phyloP scores from a whole-genome alignment of 2,113 vertebrate species.

The Calonectris borealis region DNA sequence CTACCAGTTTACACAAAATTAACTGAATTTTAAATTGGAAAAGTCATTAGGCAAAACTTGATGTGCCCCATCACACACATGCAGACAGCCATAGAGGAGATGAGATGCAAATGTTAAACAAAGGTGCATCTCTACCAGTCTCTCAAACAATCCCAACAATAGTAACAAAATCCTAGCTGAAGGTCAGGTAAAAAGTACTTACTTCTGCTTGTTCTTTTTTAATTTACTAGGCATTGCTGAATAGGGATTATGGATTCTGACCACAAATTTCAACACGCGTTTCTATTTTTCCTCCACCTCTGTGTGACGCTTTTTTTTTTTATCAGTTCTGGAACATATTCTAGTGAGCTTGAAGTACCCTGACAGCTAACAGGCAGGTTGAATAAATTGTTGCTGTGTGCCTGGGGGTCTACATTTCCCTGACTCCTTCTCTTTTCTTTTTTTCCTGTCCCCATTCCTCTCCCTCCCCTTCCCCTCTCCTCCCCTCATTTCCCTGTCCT shows the following conservation, averaged over 20 bases:
- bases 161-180: neutral
- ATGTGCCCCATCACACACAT: fast-evolving
- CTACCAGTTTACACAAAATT: neutral
- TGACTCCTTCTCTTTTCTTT: neutral
- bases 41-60: neutral
- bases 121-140: neutral
- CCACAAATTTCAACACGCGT: neutral
- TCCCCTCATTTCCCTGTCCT: neutral
- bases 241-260: slow-evolving; percentile 3
- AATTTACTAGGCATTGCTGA: neutral
- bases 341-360: slow-evolving; percentile 3
- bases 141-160: neutral
- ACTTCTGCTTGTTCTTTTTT: neutral
- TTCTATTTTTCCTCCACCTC: slow-evolving; percentile 19
- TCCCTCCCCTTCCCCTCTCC: neutral
- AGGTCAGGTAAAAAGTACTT: neutral
- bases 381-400: slow-evolving; percentile 42
- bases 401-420: slow-evolving; percentile 15
- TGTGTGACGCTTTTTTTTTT: slow-evolving; percentile 29
- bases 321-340: slow-evolving; percentile 26
- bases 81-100: neutral
- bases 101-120: neutral
- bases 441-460: neutral
- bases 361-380: slow-evolving; percentile 19
- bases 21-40: neutral